Evolutionary conservation across 2,113 vertebrate species (phyloP).

Genomic region (Delphinapterus leucas): DNA sequence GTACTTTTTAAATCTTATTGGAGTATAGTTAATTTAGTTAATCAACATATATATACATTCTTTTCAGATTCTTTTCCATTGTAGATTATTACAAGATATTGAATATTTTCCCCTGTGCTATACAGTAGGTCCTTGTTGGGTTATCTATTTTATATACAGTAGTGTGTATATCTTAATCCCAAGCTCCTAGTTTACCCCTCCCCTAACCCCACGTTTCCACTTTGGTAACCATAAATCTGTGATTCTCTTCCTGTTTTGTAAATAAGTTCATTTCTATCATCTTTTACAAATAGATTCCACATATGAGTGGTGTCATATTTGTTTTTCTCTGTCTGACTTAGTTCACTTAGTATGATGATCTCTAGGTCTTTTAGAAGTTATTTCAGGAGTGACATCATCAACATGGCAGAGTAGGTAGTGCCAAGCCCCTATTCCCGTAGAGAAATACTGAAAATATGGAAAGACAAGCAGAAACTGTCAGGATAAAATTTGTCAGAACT

Average conservation of each 20-base stretch:
- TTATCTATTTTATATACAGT: not conserved
- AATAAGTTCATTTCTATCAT: not conserved
- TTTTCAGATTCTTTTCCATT: not conserved
- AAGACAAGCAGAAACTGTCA: not conserved
- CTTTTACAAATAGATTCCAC: not conserved
- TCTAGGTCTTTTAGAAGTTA: not conserved
- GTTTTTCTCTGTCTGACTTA: not conserved
- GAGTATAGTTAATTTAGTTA: not conserved
- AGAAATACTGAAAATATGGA: not conserved
- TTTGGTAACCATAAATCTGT: not conserved
- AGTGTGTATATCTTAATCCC: not conserved
- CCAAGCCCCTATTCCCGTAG: not conserved
- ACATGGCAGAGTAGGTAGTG: too few species aligned
- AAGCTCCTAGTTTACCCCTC: not conserved
- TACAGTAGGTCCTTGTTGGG: too few species aligned
- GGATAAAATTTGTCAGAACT: not conserved
- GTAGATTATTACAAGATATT: not conserved
- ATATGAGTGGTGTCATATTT: not conserved
- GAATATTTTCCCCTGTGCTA: accelerated
- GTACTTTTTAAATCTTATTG: too few species aligned
- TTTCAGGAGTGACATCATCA: not conserved
- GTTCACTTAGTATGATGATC: not conserved
- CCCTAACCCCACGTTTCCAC: accelerated
- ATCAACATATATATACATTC: not conserved
- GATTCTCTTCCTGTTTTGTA: not conserved